phyloP scores from a whole-genome alignment of 2,888 invertebrate species.

The Phalera bucephala region DNA sequence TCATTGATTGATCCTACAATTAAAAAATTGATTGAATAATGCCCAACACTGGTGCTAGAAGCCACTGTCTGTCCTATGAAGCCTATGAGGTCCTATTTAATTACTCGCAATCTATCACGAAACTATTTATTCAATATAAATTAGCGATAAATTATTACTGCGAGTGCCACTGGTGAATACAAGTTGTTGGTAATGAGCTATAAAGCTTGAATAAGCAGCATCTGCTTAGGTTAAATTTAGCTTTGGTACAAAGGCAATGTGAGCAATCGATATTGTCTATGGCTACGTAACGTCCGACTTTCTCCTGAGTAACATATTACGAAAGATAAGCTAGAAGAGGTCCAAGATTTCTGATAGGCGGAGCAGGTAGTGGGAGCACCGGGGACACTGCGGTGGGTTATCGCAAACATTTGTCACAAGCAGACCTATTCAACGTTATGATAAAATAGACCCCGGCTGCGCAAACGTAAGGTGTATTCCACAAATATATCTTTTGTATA shows the following conservation, averaged over 20 bases:
- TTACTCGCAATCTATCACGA: no score
- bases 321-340: slow-evolving; percentile 61
- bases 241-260: slow-evolving; percentile 14
- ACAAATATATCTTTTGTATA: slow-evolving; percentile 18
- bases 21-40: no score
- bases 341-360: slow-evolving; percentile 55
- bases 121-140: no score
- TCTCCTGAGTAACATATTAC: slow-evolving; percentile 55
- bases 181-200: no score
- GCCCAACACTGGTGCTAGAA: no score
- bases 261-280: slow-evolving; percentile 28
- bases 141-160: no score
- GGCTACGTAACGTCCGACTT: slow-evolving; percentile 44
- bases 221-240: no score
- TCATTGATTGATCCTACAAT: no score
- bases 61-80: no score
- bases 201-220: no score
- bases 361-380: slow-evolving; percentile 47
- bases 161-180: no score
- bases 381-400: slow-evolving; percentile 44
- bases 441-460: slow-evolving; percentile 37
- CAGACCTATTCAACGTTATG: slow-evolving; percentile 42
- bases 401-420: slow-evolving; percentile 52
- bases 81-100: no score
- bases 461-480: slow-evolving; percentile 23